Evolutionary conservation across 2,797 vertebrate species (phyloP).

Genomic region (Rhabdophis nuchalis): DNA sequence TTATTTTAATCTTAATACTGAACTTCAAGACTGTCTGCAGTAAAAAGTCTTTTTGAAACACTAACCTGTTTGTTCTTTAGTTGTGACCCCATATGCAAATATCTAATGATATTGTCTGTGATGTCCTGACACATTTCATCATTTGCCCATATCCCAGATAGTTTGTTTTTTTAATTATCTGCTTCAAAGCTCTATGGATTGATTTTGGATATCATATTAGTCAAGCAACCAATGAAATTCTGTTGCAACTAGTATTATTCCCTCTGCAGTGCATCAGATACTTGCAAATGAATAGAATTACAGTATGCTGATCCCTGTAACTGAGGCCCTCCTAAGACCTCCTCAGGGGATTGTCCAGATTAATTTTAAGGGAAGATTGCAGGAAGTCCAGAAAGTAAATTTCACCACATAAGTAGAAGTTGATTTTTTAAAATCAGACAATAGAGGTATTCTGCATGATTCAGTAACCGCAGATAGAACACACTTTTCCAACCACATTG

Average conservation of each 20-base stretch:
- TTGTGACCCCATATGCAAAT: neutral
- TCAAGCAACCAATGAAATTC: neutral
- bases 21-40: neutral
- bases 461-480: neutral
- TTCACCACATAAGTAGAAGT: neutral
- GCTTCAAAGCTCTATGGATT: neutral
- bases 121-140: neutral
- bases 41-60: neutral
- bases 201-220: neutral
- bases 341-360: neutral
- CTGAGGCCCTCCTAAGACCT: neutral
- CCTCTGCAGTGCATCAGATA: neutral
- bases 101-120: neutral
- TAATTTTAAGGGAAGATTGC: neutral
- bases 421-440: neutral
- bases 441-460: neutral
- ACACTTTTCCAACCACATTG: neutral
- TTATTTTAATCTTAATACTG: neutral
- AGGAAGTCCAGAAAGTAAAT: neutral
- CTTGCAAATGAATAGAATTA: neutral
- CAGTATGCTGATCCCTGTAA: neutral
- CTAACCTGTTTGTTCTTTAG: neutral
- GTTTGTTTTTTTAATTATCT: neutral
- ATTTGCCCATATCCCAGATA: neutral
- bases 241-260: neutral